Evolutionary conservation across 2,113 vertebrate species (phyloP).

Genomic region (Glareola pratincola): DNA sequence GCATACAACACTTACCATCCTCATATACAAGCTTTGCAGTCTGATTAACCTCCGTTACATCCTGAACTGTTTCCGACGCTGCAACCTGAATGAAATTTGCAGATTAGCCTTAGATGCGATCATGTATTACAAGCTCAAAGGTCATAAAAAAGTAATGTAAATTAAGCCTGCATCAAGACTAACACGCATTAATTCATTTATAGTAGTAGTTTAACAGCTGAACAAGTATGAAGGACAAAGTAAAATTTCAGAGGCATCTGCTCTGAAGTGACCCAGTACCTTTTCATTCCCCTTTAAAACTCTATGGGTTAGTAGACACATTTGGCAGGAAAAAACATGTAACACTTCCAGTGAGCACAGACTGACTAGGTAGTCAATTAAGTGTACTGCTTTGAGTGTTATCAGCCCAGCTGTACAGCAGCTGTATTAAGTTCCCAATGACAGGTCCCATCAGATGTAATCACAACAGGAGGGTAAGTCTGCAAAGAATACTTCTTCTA

Average conservation of each 20-base stretch:
- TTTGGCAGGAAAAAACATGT: background rate
- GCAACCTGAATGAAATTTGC: constrained; percentile 80
- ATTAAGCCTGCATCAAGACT: background rate
- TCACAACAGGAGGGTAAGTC: background rate
- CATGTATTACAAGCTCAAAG: background rate
- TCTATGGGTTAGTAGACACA: background rate
- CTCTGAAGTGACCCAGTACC: background rate
- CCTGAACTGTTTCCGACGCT: constrained; percentile 70
- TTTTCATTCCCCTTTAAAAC: background rate
- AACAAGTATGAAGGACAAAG: background rate
- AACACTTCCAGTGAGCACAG: background rate
- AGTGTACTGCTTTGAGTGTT: background rate
- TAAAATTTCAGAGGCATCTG: background rate
- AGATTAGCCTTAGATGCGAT: background rate
- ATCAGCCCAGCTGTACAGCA: background rate
- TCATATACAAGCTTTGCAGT: constrained; percentile 94
- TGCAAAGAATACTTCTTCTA: background rate
- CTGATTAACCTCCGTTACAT: constrained; percentile 73
- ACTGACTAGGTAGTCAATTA: background rate
- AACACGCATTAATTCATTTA: background rate
- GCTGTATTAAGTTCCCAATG: background rate
- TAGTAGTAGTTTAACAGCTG: background rate
- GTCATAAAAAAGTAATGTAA: background rate
- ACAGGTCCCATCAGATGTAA: background rate
- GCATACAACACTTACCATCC: constrained; percentile 82